Evolutionary conservation across 1,140 invertebrate species (phyloP).

Genomic region (Battus philenor): DNA sequence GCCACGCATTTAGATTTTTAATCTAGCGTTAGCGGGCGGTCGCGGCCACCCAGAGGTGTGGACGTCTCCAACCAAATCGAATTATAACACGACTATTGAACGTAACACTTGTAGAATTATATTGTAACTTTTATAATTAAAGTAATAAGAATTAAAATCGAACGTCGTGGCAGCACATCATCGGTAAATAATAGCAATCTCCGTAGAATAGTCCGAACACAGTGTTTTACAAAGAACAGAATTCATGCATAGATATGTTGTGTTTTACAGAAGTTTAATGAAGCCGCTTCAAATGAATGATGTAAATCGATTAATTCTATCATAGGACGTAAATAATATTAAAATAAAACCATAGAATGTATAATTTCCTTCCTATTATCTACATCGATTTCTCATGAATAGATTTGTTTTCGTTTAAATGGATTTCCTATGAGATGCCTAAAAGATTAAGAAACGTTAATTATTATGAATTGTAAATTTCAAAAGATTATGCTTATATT

Average conservation of each 20-base stretch:
- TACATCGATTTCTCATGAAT: too few relatives aligned
- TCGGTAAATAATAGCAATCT: slow-evolving; percentile 1
- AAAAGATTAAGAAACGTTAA: too few relatives aligned
- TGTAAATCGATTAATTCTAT: slow-evolving; percentile 13
- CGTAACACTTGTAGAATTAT: slow-evolving; percentile 1
- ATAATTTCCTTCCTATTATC: slow-evolving; percentile 3
- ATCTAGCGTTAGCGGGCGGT: slow-evolving; percentile 57
- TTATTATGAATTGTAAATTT: too few relatives aligned
- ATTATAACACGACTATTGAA: slow-evolving; percentile 38
- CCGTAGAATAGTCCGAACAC: slow-evolving; percentile 2
- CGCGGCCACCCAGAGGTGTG: slow-evolving; percentile 67
- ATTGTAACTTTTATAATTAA: slow-evolving; percentile 13
- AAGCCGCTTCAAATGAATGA: slow-evolving; percentile 6
- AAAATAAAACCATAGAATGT: slow-evolving; percentile 1
- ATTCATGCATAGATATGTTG: slow-evolving; percentile 12
- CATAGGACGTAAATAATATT: slow-evolving; percentile 6
- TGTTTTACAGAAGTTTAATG: slow-evolving; percentile 2
- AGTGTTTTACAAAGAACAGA: slow-evolving; percentile 7
- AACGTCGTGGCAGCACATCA: not conserved
- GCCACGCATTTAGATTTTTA: slow-evolving; percentile 49
- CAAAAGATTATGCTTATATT: too few relatives aligned
- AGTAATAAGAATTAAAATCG: slow-evolving; percentile 24
- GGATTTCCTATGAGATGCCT: too few relatives aligned
- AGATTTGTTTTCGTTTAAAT: too few relatives aligned
- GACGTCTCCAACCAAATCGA: slow-evolving; percentile 59